These are phyloP conservation scores for Drosophila athabasca DNA, from an alignment of 1,140 invertebrate species.

Conservation along the genomic window DNA sequence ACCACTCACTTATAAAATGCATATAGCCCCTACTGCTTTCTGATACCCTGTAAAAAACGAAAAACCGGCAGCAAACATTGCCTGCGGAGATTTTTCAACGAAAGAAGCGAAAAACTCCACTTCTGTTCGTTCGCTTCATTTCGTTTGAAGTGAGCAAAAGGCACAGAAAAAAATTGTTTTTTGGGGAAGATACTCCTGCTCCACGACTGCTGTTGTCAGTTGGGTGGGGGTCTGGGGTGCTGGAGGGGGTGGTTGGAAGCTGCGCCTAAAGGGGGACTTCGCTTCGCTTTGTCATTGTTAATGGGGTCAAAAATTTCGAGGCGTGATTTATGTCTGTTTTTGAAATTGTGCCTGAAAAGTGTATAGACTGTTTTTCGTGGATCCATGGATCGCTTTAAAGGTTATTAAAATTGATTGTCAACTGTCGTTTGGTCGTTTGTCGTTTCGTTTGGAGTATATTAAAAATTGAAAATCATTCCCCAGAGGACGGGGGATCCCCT, in stretches of 20 bases:
- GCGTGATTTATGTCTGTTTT: slow-evolving; percentile 47
- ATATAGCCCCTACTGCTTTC: neutral
- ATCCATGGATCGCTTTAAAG: slow-evolving; percentile 11
- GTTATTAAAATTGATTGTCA: slow-evolving; percentile 49
- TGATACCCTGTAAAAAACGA: slow-evolving; percentile 4
- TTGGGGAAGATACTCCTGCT: slow-evolving; percentile 23
- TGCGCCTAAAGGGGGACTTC: neutral
- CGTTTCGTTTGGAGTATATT: slow-evolving; percentile 1
- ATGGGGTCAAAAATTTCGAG: slow-evolving; percentile 49
- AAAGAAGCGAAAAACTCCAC: slow-evolving; percentile 32
- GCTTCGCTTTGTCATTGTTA: slow-evolving; percentile 36
- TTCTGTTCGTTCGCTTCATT: slow-evolving; percentile 23
- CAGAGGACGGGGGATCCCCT: neutral
- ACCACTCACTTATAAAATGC: neutral
- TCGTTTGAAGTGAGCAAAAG: slow-evolving; percentile 57
- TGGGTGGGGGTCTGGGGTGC: neutral
- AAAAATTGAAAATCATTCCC: slow-evolving; percentile 2
- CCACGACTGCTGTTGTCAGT: slow-evolving; percentile 46
- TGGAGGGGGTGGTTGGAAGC: neutral
- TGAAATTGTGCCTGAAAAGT: slow-evolving; percentile 17
- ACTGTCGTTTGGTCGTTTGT: slow-evolving; percentile 3
- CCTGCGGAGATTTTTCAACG: slow-evolving; percentile 25
- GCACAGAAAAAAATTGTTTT: slow-evolving; percentile 12
- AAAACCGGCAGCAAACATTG: slow-evolving; percentile 13
- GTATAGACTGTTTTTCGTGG: too few species aligned